phyloP scores from a whole-genome alignment of 2,113 vertebrate species.

The Lonchura striata region DNA sequence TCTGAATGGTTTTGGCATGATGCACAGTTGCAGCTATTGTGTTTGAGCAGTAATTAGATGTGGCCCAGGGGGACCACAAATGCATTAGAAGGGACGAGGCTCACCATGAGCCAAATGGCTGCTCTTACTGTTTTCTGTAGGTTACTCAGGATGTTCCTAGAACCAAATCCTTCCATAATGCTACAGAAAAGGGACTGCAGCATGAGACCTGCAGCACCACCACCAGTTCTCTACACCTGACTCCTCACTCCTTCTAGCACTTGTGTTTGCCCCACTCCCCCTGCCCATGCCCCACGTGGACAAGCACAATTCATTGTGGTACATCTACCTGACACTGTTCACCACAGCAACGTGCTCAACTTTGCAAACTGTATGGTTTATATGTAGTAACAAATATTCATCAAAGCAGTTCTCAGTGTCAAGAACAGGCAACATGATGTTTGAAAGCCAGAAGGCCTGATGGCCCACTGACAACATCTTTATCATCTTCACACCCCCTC shows the following conservation, averaged over 20 bases:
- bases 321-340: not conserved
- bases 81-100: conserved; percentile 67
- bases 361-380: not conserved
- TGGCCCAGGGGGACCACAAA: conserved; percentile 51
- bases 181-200: conserved; percentile 48
- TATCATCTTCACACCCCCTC: not conserved
- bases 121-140: conserved; percentile 67
- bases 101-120: conserved; percentile 61
- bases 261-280: not conserved
- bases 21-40: conserved; percentile 50
- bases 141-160: conserved; percentile 60
- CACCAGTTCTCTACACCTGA: not conserved
- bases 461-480: not conserved
- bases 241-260: not conserved
- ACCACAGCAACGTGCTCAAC: not conserved
- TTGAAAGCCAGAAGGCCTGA: not conserved
- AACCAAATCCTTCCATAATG: conserved; percentile 61
- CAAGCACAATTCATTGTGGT: fast-evolving
- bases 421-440: not conserved
- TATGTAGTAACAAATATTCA: not conserved
- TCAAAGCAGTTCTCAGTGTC: not conserved
- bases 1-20: conserved; percentile 66
- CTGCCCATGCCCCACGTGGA: not conserved
- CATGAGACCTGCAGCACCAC: not conserved
- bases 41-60: conserved; percentile 67